Evolutionary conservation across 2,888 invertebrate genomes (phyloP), one percentile per base, ranked within the genome.

Genomic region (Eupithecia centaureata): DNA sequence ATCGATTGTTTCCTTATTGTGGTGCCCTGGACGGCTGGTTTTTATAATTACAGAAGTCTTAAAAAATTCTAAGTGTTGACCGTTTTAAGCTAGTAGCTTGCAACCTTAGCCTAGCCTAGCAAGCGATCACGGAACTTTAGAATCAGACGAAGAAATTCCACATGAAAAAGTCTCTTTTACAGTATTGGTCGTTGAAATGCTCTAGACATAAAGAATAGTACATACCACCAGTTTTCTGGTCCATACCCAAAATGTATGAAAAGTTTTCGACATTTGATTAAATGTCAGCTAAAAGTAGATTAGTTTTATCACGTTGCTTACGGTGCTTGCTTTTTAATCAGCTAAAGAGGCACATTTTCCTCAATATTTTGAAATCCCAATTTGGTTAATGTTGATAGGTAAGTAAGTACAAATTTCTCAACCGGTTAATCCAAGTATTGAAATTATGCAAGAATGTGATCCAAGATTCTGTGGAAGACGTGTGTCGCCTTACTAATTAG

Each of bases 1-100:
- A 92, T 92, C 92, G 91, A 93, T 93, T 93, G 91, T 92, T 93
- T 92, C 92, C 92, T 91, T 88, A 91, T 91, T 87, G 87, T 90
- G 81, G 82, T 81, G 83, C 83, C 83, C 81, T 82, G 79, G 82
- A 84, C 81, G 78, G 79, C 73, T 81, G 84, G 77, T 77, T 84
- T 79, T 82, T 82, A 85, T 86, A 85, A 89, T 89, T 86, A 86
- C 83, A 86, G 86, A 84, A 82, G 79, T 77, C 77, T 76, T 80
- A 82, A 72, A 76, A 76, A 81, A 81, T 82, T 71, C 79, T 70
- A 58, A 70, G 54, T 69, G 42, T 69, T 56, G 32, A 12, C 52
- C 18, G 33, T 59, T 25, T 38, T 38, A 65, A 52, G 15, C 51
- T 25, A 27, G 52, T 27, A 15, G n/a, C n/a, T n/a, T n/a, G n/a